Evolutionary conservation across 2,797 vertebrate genomes (phyloP).

Genomic region (Paratrypauchen microcephalus): DNA sequence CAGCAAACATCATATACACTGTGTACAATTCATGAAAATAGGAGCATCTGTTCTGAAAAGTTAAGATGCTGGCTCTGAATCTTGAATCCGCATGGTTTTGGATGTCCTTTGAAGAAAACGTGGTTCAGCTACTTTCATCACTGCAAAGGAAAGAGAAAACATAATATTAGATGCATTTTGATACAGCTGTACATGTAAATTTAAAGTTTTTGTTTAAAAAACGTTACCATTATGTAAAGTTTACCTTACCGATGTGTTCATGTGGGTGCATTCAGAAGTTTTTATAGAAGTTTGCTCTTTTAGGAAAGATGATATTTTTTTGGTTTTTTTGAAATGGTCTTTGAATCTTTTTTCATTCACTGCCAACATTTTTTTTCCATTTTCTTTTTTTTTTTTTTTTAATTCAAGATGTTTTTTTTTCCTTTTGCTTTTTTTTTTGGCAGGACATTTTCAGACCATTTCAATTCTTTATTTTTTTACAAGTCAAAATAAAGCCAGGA

Average conservation of each 20-base stretch:
- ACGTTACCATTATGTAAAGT: conserved; percentile 49
- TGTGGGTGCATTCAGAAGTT: conserved; percentile 6
- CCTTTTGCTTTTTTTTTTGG: conserved; percentile 64
- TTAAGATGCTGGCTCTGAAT: background rate
- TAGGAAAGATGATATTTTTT: conserved; percentile 79
- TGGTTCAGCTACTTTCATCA: background rate
- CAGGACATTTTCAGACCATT: conserved; percentile 89
- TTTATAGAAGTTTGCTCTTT: conserved; percentile 84
- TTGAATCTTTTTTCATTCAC: conserved; percentile 64
- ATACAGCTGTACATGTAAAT: background rate
- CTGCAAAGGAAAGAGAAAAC: conserved; percentile 46
- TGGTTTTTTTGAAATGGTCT: conserved; percentile 75
- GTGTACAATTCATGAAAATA: background rate
- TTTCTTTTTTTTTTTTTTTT: conserved; percentile 23
- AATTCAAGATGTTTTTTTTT: conserved; percentile 39
- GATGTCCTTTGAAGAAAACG: background rate
- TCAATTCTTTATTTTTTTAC: conserved; percentile 95
- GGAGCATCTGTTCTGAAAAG: background rate
- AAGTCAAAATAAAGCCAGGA: conserved; percentile 90
- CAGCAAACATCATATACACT: background rate
- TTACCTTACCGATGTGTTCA: conserved; percentile 41
- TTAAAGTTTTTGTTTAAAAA: background rate
- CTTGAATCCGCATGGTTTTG: background rate
- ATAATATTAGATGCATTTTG: background rate
- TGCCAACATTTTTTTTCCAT: conserved; percentile 37